Conservation (phyloP, 1,140 invertebrate genomes). For the Hypsibius dujardini region DNA sequence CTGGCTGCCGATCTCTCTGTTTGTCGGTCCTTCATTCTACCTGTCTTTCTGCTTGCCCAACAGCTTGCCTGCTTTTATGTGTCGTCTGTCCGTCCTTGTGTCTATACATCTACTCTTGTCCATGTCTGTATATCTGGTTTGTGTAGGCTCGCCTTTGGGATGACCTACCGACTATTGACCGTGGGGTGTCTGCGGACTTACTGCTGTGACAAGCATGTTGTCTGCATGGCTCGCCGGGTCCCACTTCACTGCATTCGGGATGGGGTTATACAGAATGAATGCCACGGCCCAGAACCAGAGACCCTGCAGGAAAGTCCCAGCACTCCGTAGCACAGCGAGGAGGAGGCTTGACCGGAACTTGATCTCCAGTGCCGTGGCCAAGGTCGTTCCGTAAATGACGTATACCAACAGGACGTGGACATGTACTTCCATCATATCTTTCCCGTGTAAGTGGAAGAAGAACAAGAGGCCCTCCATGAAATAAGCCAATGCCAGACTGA, state of each 20-base stretch:
- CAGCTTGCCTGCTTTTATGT: too few species aligned
- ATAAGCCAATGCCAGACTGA: constrained; percentile 32
- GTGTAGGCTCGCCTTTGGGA: too few species aligned
- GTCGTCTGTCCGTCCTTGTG: too few species aligned
- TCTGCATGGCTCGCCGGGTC: constrained; percentile 33
- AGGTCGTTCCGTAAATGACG: constrained; percentile 28
- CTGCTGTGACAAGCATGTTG: constrained; percentile 35
- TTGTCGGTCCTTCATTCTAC: too few species aligned
- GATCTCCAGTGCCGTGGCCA: constrained; percentile 32
- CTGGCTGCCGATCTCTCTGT: too few species aligned
- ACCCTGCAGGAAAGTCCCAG: constrained; percentile 36
- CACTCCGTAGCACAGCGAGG: constrained; percentile 30
- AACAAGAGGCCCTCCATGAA: constrained; percentile 37
- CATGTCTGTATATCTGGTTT: too few species aligned
- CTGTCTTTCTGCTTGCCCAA: too few species aligned
- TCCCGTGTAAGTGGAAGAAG: constrained; percentile 37
- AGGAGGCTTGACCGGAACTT: constrained; percentile 31
- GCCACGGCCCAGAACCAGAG: constrained; percentile 40
- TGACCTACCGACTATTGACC: too few species aligned
- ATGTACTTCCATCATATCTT: constrained; percentile 34
- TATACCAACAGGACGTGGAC: constrained; percentile 37
- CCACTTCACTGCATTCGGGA: constrained; percentile 30
- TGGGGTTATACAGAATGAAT: constrained; percentile 38
- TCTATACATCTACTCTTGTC: too few species aligned
- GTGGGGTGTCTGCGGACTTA: too few species aligned